A percentile compares a stretch with the other conserved stretches of the same genome.
Evolutionary conservation across 2,888 invertebrate genomes (phyloP).

Genomic region (Galeruca laticollis): DNA sequence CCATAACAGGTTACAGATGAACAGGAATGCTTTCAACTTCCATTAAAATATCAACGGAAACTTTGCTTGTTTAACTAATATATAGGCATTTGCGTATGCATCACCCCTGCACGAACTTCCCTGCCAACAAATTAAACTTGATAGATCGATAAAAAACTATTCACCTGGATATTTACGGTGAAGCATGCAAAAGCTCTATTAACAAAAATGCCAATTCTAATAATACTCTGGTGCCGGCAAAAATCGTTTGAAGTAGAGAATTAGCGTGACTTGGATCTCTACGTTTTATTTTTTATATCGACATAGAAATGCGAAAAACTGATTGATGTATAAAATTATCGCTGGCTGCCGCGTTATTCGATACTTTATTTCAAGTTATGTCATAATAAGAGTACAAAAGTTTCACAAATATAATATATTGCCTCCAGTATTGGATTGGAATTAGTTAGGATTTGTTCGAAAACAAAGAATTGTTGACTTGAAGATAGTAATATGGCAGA

Average conservation of each 20-base stretch:
- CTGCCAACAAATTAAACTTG: conserved; percentile 25
- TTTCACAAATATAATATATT: not conserved
- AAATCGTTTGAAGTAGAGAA: conserved; percentile 40
- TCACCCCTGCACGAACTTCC: not conserved
- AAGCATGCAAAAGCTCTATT: conserved; percentile 43
- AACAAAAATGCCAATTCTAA: conserved; percentile 44
- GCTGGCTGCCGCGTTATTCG: conserved; percentile 23
- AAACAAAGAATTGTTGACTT: too few species aligned
- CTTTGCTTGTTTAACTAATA: not conserved
- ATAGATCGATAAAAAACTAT: conserved; percentile 38
- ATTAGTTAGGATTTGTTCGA: not conserved
- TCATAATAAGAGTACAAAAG: conserved; percentile 25
- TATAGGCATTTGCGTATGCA: not conserved
- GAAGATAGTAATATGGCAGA: too few species aligned
- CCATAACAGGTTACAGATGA: too few species aligned
- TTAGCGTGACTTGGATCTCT: conserved; percentile 38
- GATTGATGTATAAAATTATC: conserved; percentile 37
- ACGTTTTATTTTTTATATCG: conserved; percentile 28
- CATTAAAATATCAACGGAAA: too few species aligned
- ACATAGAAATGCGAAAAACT: conserved; percentile 33
- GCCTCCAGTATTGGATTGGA: not conserved
- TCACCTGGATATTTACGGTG: conserved; percentile 28
- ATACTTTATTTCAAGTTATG: conserved; percentile 29
- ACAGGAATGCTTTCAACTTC: too few species aligned
- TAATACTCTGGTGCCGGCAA: conserved; percentile 39